Base-by-base conservation (phyloP, 2,888 invertebrate species). In the Ophion obscuratus region DNA sequence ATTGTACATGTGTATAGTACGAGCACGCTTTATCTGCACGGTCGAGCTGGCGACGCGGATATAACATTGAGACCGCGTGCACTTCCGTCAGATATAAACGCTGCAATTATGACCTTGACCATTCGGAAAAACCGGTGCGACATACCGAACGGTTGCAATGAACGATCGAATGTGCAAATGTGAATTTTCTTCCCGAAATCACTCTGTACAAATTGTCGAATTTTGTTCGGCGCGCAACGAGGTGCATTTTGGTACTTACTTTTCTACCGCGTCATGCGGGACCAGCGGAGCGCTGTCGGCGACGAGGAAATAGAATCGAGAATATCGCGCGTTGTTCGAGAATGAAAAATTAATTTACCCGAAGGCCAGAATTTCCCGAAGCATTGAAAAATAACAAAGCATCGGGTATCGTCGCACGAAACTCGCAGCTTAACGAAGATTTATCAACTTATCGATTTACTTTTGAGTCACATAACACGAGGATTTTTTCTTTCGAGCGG, bases 31-130 rank as follows among this genome's bases (percentile, higher is more conserved):
- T 80, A 44, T 80, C 80, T 20, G n/a, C n/a, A 57, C 40, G 40
- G n/a, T 20, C 14, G 20, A 9, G 47, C 20, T 36, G 47, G 31
- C 31, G 47, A 62, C 20, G 36, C 20, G 62, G 44, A 70, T 70
- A 17, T 64, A 74, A 74, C 74, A 78, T 79, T 44, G 59, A 57
- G 57, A 57, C 14, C 53, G 53, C 53, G 17, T 75, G 57, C 31
- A 81, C 78, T 85, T 78, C 82, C 79, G 82, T 57, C 20, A 61
- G 79, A 79, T 66, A 53, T 47, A 47, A 66, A 68, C 61, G 10
- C 31, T 20, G 44, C 27, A 47, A 61, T 53, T 40, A 27, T 27
- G 85, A 76, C 85, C 85, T 85, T 85, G 78, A 79, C 70, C 85
- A 75, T n/a, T n/a, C 44, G 20, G 10, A 9, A 17, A 47, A n/a